Conservation (phyloP, 2,888 invertebrate species). For the Erpobdella octoculata region DNA sequence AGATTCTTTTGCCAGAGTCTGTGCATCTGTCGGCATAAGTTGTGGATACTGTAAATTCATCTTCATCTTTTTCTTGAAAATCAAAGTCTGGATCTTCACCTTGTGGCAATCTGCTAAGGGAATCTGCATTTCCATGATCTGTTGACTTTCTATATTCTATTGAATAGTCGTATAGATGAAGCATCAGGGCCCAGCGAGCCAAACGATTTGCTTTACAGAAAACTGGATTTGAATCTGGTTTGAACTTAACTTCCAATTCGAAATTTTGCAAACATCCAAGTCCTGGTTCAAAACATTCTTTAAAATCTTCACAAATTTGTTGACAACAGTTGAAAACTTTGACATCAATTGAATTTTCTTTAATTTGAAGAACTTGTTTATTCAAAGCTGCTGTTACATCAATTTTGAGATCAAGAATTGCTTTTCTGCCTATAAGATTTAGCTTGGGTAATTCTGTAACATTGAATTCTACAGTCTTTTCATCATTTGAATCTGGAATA, state of each 20-base stretch:
- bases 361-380: not conserved
- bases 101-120: too few species aligned
- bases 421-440: not conserved
- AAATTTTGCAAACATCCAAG: constrained; percentile 8
- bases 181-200: too few species aligned
- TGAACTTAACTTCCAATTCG: constrained; percentile 9
- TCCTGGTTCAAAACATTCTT: not conserved
- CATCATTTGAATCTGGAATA: too few species aligned
- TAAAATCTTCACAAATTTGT: not conserved
- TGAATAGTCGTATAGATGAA: too few species aligned
- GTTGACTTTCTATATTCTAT: too few species aligned
- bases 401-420: not conserved
- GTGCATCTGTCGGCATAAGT: too few species aligned
- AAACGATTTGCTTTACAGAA: not conserved
- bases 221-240: not conserved
- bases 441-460: not conserved
- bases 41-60: too few species aligned
- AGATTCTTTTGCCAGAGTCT: too few species aligned
- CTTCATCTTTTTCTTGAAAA: too few species aligned
- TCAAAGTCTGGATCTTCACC: too few species aligned
- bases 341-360: not conserved
- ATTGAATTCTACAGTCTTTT: constrained; percentile 9
- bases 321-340: not conserved
- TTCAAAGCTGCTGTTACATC: not conserved
- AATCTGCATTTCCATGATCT: too few species aligned